Conservation (phyloP, 2,888 invertebrate genomes). For the Crossocerus cetratus region DNA sequence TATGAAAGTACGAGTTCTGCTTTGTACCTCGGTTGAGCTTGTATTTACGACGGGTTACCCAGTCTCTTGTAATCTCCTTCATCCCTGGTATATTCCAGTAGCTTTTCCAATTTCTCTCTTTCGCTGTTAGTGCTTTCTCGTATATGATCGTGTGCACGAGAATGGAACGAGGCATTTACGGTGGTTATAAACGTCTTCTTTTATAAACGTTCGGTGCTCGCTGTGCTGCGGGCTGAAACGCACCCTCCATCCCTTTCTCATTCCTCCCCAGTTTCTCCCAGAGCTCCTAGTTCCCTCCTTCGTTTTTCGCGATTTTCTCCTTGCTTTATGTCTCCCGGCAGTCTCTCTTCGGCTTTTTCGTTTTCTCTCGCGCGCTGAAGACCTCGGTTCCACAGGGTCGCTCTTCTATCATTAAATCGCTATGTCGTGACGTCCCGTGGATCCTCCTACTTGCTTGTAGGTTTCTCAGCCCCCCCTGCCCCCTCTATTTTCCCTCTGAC, state of each 20-base stretch:
- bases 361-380: neutral
- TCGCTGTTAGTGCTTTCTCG: conserved; percentile 31
- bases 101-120: conserved; percentile 15
- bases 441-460: neutral
- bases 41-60: neutral
- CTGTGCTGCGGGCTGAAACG: conserved; percentile 28
- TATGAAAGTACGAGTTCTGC: neutral
- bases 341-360: neutral
- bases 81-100: conserved; percentile 2
- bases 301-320: neutral
- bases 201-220: conserved; percentile 27
- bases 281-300: conserved; percentile 26
- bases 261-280: conserved; percentile 18
- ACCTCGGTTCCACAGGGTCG: neutral
- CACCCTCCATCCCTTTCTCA: neutral
- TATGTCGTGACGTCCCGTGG: neutral
- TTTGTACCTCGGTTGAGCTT: neutral
- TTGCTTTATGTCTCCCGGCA: conserved; percentile 5
- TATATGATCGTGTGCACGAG: conserved; percentile 53
- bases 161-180: conserved; percentile 65
- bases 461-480: neutral
- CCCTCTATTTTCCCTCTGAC: conserved; percentile 10
- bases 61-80: neutral
- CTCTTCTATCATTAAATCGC: conserved; percentile 5
- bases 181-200: conserved; percentile 70